A percentile compares a stretch with the other conserved stretches of the same genome.
These are phyloP conservation scores for Orthosia cruda DNA, from an alignment of 2,888 invertebrate genomes.

Conservation along the genomic window DNA sequence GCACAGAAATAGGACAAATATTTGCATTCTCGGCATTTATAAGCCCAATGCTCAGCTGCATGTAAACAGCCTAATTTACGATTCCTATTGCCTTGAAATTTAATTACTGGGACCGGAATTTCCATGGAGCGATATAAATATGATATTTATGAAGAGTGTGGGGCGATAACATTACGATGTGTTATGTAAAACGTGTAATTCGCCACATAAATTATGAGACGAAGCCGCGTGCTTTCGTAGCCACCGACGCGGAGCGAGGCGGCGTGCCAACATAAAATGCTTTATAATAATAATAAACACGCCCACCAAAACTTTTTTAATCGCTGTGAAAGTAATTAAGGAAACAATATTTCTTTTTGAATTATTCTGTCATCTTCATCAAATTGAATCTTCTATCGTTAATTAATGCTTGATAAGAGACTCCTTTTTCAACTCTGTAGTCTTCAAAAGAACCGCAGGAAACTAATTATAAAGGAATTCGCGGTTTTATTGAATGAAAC, in stretches of 20 bases:
- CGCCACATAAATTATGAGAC: constrained; percentile 69
- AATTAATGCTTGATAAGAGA: constrained; percentile 22
- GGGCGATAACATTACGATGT: constrained; percentile 65
- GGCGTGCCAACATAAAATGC: constrained; percentile 29
- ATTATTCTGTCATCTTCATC: constrained; percentile 16
- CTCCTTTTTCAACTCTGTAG: constrained; percentile 2
- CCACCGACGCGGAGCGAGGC: constrained; percentile 7
- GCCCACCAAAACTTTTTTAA: constrained; percentile 26
- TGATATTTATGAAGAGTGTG: constrained; percentile 63
- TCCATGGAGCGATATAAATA: constrained; percentile 66
- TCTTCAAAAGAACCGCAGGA: constrained; percentile 45
- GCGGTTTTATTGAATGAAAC: constrained; percentile 35
- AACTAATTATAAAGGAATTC: constrained; percentile 44
- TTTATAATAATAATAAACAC: constrained; percentile 47
- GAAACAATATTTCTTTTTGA: constrained; percentile 4
- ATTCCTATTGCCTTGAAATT: constrained; percentile 47
- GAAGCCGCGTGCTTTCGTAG: constrained; percentile 21
- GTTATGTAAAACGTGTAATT: constrained; percentile 74
- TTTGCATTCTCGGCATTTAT: constrained; percentile 31
- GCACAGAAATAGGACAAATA: constrained; percentile 26
- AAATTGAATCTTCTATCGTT: background rate
- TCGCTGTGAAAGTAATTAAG: constrained; percentile 24
- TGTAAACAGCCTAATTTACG: constrained; percentile 41
- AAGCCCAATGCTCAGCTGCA: constrained; percentile 11
- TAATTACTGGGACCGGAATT: constrained; percentile 49